Conservation (phyloP, 1,140 invertebrate genomes). For the Rhizoglyphus robini region DNA sequence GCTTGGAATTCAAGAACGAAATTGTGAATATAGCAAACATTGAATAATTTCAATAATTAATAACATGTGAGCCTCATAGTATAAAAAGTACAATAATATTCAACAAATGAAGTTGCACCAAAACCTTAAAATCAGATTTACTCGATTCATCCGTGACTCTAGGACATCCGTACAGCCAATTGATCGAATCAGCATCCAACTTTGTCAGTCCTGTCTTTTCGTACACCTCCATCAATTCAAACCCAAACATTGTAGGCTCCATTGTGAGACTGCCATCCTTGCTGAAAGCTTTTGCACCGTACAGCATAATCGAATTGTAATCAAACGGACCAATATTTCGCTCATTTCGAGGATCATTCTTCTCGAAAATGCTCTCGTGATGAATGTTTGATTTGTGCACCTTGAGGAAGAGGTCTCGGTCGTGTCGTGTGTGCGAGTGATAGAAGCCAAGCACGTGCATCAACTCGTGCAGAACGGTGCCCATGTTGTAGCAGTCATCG, state of each 20-base stretch:
- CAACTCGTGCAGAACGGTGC: slow-evolving; percentile 33
- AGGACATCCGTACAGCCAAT: background rate
- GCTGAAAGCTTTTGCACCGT: slow-evolving; percentile 25
- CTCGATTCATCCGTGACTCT: too few relatives aligned
- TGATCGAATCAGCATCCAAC: background rate
- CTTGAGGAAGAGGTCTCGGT: slow-evolving; percentile 21
- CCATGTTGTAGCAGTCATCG: slow-evolving; percentile 21
- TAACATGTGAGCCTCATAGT: too few relatives aligned
- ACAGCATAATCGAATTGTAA: slow-evolving; percentile 28
- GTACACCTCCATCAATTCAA: background rate
- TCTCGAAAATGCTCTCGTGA: background rate
- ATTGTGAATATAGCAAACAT: too few relatives aligned
- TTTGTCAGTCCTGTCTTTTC: background rate
- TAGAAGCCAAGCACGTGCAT: slow-evolving; percentile 34
- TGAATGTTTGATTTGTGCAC: background rate
- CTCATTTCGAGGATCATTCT: background rate
- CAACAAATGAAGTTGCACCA: too few relatives aligned
- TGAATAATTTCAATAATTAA: too few relatives aligned
- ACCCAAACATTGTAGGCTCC: background rate
- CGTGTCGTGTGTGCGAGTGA: slow-evolving; percentile 33
- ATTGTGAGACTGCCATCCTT: slow-evolving; percentile 15
- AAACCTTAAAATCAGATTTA: too few relatives aligned
- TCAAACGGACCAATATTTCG: slow-evolving; percentile 22
- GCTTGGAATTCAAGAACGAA: too few relatives aligned
- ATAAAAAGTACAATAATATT: too few relatives aligned